Percentiles rank a stretch among this genome's conserved stretches.
Evolutionary conservation across 2,797 vertebrate genomes (phyloP).

Genomic region (Buceros bicornis): DNA sequence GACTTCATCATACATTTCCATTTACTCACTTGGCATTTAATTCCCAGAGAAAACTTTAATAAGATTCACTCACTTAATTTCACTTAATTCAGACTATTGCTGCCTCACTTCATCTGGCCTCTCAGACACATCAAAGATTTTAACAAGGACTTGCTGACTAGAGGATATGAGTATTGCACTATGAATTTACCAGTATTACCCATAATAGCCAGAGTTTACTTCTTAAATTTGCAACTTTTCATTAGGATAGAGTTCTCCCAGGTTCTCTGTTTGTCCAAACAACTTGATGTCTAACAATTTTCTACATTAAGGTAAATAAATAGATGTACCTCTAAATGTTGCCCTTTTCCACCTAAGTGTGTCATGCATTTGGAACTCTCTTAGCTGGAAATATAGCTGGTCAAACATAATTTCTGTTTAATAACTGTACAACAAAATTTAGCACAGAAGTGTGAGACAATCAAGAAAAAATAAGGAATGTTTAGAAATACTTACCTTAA

Average conservation of each 20-base stretch:
- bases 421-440: neutral
- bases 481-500: neutral
- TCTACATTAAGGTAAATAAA: neutral
- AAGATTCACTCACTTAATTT: slow-evolving; percentile 15
- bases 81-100: neutral
- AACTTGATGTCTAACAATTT: neutral
- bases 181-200: neutral
- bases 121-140: neutral
- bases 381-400: neutral
- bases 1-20: neutral
- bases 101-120: neutral
- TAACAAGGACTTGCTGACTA: neutral
- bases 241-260: neutral
- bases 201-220: neutral
- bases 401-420: neutral
- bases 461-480: neutral
- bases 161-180: neutral
- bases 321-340: neutral
- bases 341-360: neutral
- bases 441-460: neutral
- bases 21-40: neutral
- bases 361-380: neutral
- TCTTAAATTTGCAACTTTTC: neutral
- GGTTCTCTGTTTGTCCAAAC: neutral
- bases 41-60: slow-evolving; percentile 1